Conservation (phyloP, 2,113 vertebrate genomes). For the Paratilapia polleni region DNA sequence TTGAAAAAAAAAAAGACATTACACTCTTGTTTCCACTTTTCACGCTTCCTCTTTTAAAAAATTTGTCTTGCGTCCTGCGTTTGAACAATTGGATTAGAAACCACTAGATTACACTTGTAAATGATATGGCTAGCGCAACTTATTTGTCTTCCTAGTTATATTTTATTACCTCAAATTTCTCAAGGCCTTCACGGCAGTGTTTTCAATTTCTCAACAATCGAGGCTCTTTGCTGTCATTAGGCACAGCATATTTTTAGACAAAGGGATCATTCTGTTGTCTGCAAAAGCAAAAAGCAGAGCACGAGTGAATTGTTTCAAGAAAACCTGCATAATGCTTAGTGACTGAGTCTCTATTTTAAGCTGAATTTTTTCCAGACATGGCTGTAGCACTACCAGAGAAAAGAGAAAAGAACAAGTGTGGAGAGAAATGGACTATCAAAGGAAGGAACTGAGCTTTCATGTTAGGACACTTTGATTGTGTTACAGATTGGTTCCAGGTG, state of each 20-base stretch:
- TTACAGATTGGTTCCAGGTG: constrained; percentile 87
- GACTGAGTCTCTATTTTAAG: constrained; percentile 66
- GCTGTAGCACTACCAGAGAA: constrained; percentile 47
- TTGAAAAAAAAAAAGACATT: neutral
- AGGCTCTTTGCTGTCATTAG: constrained; percentile 39
- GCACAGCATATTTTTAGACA: constrained; percentile 48
- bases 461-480: constrained; percentile 79
- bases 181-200: constrained; percentile 21
- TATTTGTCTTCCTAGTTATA: constrained; percentile 1
- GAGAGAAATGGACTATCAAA: constrained; percentile 77
- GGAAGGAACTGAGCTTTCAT: constrained; percentile 78
- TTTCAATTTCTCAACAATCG: constrained; percentile 43
- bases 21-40: constrained; percentile 19
- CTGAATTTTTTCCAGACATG: constrained; percentile 66
- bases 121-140: constrained; percentile 4
- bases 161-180: constrained; percentile 37
- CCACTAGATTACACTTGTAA: constrained; percentile 33
- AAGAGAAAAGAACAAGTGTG: constrained; percentile 61
- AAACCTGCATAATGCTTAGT: constrained; percentile 67
- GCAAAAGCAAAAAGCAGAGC: constrained; percentile 51
- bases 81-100: constrained; percentile 25
- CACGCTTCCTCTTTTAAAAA: constrained; percentile 23
- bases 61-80: neutral
- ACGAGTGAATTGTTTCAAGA: constrained; percentile 66
- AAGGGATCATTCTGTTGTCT: constrained; percentile 54